phyloP scores from a whole-genome alignment of 2,797 vertebrate species.

The Furcifer pardalis region DNA sequence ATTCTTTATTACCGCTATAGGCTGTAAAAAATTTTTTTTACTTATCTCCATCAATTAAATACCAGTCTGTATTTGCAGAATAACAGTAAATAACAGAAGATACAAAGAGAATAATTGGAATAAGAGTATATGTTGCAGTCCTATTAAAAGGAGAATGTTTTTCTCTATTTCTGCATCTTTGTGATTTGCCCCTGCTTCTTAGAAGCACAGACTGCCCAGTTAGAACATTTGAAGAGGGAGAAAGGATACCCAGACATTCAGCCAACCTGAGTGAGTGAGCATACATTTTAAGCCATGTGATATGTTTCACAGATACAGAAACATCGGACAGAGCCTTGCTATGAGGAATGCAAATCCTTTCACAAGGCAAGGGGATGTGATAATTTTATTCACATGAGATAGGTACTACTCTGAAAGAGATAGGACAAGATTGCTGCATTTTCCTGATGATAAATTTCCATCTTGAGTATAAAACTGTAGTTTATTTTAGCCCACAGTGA shows the following conservation, averaged over 20 bases:
- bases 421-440: slow-evolving; percentile 24
- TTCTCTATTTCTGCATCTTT: slow-evolving; percentile 45
- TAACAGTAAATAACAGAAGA: slow-evolving; percentile 54
- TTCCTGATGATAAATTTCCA: slow-evolving; percentile 4
- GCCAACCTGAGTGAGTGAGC: slow-evolving; percentile 42
- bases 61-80: slow-evolving; percentile 72
- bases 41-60: slow-evolving; percentile 66
- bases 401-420: slow-evolving; percentile 30
- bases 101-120: slow-evolving; percentile 50
- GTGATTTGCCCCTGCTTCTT: slow-evolving; percentile 40
- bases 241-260: slow-evolving; percentile 19
- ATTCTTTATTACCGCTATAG: slow-evolving; percentile 35
- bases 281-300: slow-evolving; percentile 16
- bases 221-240: background rate
- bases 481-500: background rate
- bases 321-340: slow-evolving; percentile 21
- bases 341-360: background rate
- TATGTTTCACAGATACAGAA: slow-evolving; percentile 43
- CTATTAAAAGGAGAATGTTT: slow-evolving; percentile 64
- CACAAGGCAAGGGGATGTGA: background rate
- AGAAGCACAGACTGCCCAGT: slow-evolving; percentile 33
- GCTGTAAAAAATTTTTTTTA: slow-evolving; percentile 50
- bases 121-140: slow-evolving; percentile 65
- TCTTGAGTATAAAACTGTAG: slow-evolving; percentile 35
- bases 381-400: slow-evolving; percentile 7